Evolutionary conservation across 2,113 vertebrate species (phyloP).

Genomic region (Mobula birostris): DNA sequence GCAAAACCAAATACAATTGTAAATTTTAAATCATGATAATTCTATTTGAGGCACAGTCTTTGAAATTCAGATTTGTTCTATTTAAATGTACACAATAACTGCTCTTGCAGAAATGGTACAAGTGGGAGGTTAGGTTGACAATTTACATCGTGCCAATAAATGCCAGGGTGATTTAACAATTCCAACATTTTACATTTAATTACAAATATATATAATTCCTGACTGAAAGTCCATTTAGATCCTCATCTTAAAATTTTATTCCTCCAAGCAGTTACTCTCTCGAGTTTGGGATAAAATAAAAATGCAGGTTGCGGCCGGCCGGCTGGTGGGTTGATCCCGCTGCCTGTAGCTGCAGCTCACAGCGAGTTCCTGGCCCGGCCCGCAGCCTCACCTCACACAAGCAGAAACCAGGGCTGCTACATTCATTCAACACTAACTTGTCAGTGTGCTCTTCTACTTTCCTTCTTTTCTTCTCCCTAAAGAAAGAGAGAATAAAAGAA

Average conservation of each 20-base stretch:
- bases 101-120: neutral
- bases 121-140: neutral
- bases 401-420: slow-evolving; percentile 54
- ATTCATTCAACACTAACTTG: slow-evolving; percentile 87
- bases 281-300: neutral
- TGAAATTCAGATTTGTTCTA: neutral
- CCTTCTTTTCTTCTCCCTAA: slow-evolving; percentile 99
- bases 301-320: slow-evolving; percentile 7
- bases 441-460: slow-evolving; percentile 96
- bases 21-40: neutral
- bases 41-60: neutral
- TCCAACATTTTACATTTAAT: neutral
- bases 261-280: neutral
- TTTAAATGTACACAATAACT: neutral
- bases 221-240: neutral
- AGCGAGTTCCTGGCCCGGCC: slow-evolving; percentile 40
- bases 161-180: neutral
- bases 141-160: neutral
- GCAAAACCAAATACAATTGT: neutral
- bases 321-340: neutral
- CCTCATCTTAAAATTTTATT: neutral
- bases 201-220: neutral
- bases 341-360: neutral
- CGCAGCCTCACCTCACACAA: slow-evolving; percentile 39
- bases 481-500: slow-evolving; percentile 82